Evolutionary conservation across 2,113 vertebrate genomes (phyloP).

Genomic region (Heterochromis multidens): DNA sequence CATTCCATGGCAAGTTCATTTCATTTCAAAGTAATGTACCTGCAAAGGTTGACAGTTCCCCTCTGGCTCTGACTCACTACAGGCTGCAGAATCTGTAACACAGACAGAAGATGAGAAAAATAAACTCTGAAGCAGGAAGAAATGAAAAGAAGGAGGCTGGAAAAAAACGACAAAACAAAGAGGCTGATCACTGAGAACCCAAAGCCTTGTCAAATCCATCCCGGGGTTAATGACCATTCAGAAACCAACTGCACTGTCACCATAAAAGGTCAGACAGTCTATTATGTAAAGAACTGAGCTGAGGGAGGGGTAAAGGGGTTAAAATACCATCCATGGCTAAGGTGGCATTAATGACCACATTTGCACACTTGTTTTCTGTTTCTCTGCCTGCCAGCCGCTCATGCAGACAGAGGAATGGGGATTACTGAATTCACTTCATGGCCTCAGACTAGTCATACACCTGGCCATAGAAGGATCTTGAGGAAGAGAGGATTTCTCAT

Average conservation of each 20-base stretch:
- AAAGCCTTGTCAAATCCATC: not conserved
- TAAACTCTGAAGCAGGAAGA: not conserved
- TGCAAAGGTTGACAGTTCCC: conserved; percentile 18
- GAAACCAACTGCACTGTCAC: conserved; percentile 16
- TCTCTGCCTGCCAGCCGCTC: conserved; percentile 43
- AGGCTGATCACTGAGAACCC: not conserved
- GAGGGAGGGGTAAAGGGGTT: conserved; percentile 14
- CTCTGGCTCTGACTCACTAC: conserved; percentile 8
- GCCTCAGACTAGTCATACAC: conserved; percentile 27
- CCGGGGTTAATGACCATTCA: not conserved
- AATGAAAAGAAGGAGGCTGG: not conserved
- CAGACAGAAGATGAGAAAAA: not conserved
- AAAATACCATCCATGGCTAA: conserved; percentile 44
- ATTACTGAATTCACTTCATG: conserved; percentile 45
- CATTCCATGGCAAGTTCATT: not conserved
- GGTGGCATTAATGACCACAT: conserved; percentile 51
- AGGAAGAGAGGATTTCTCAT: conserved; percentile 32
- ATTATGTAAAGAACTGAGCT: conserved; percentile 7
- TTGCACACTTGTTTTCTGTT: conserved; percentile 12
- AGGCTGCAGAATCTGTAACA: conserved; percentile 24
- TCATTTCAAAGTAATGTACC: conserved; percentile 35
- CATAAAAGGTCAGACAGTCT: conserved; percentile 32
- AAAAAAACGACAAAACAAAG: not conserved
- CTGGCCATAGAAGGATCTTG: conserved; percentile 70
- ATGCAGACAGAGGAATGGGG: conserved; percentile 52